Conservation (phyloP, 2,113 vertebrate genomes). For the Psilopogon haemacephalus region DNA sequence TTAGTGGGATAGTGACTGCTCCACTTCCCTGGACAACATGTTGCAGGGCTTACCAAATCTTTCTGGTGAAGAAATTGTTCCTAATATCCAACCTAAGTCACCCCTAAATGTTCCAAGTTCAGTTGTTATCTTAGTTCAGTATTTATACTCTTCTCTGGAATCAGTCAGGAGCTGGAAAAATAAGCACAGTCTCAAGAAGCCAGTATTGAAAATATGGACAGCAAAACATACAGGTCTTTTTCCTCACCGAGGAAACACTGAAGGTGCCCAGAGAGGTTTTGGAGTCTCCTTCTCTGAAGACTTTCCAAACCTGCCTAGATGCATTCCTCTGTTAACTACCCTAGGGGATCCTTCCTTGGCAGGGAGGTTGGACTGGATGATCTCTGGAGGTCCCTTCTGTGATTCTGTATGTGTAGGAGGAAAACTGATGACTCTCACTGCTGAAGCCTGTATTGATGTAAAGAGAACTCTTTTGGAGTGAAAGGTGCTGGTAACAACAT, state of each 20-base stretch:
- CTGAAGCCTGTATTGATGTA: neutral
- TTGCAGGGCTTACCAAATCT: too few relatives aligned
- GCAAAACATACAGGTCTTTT: neutral
- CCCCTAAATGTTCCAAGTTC: neutral
- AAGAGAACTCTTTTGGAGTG: neutral
- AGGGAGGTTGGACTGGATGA: too few relatives aligned
- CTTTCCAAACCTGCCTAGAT: too few relatives aligned
- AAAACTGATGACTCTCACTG: neutral
- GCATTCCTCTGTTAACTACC: too few relatives aligned
- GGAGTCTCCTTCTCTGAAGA: too few relatives aligned
- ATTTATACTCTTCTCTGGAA: neutral
- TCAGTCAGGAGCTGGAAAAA: neutral
- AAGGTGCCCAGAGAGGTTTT: neutral
- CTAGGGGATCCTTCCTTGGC: too few relatives aligned
- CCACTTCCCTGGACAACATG: too few relatives aligned
- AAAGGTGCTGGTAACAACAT: neutral
- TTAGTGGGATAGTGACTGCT: too few relatives aligned
- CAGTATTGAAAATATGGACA: neutral
- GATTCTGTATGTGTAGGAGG: neutral
- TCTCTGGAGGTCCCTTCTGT: too few relatives aligned
- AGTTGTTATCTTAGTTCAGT: neutral
- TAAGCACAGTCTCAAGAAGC: neutral
- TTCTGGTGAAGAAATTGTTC: too few relatives aligned
- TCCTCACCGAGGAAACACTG: neutral
- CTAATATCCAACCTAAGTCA: too few relatives aligned